Evolutionary conservation across 2,888 invertebrate genomes (phyloP), one percentile per base, ranked within the genome.

Genomic region (Stenichneumon culpator): DNA sequence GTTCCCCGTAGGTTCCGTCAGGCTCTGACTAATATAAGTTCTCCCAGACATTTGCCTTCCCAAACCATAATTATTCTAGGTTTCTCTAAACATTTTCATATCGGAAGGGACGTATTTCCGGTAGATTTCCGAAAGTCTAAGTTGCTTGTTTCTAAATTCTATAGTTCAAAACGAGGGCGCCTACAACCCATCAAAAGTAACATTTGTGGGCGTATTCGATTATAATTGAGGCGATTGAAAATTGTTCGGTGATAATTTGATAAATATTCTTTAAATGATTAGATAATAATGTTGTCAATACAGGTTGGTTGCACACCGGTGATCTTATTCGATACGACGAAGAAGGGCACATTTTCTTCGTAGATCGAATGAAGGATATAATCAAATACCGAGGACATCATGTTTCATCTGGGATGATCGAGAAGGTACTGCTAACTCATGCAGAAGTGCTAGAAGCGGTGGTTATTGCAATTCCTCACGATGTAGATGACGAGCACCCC

Each of bases 281-380:
- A 1, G 0, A 16, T 16, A 2, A 63, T 7, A 63, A 16, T 69
- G 50, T 68, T 39, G 1, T 11, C 57, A 57, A 60, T 63, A 22
- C 22, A 91, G 90, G 90, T 3, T 93, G 90, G 90, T 77, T 90
- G 28, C 90, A 90, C 65, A 91, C 90, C 0, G 92, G 92, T 39
- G 92, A 93, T 87, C 77, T 92, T 6, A 89, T 87, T 36, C 90
- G 90, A 79, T 90, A 89, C 72, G 90, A 93, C 79, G 88, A 89
- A 52, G 87, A 92, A 39, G 90, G 89, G 11, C 86, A 90, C 68
- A 73, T 92, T 25, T 93, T 89, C 79, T 88, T 90, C 65, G 86
- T 92, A 16, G 92, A 92, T 54, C 88, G 93, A 86, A 80, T 92
- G 16, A 91, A 90, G 47, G 91, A 91, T 50, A 85, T 92, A 75